phyloP scores from a whole-genome alignment of 2,888 invertebrate species.

The Sarcophaga caerulescens region DNA sequence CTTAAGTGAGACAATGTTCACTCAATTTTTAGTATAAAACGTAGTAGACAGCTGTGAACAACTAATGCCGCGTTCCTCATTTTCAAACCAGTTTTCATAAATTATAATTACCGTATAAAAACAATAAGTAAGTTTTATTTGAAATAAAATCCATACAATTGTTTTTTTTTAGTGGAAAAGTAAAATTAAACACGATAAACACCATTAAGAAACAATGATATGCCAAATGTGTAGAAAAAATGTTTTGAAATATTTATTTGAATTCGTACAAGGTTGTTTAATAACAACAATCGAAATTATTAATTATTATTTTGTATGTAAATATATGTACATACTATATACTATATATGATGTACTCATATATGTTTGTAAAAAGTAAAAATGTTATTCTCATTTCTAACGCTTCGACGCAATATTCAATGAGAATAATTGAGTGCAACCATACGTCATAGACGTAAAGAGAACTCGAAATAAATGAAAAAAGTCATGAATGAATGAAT shows the following conservation, averaged over 20 bases:
- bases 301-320: neutral
- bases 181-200: neutral
- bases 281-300: neutral
- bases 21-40: neutral
- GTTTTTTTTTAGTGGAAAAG: neutral
- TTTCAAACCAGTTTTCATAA: neutral
- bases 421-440: no score
- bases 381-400: neutral
- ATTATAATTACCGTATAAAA: neutral
- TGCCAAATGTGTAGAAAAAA: neutral
- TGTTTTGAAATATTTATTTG: neutral
- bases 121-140: neutral
- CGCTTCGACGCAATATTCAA: no score
- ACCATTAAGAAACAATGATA: neutral
- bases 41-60: neutral
- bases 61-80: neutral
- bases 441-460: no score
- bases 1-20: neutral
- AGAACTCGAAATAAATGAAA: no score
- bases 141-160: neutral
- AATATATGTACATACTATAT: neutral
- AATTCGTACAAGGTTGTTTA: neutral
- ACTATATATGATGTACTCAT: no score
- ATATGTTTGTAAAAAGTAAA: no score
- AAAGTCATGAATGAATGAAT: no score